A percentile compares a stretch with the other conserved stretches of the same genome.
Conservation (phyloP, 2,113 vertebrate genomes). For the Oreocharis arfaki region DNA sequence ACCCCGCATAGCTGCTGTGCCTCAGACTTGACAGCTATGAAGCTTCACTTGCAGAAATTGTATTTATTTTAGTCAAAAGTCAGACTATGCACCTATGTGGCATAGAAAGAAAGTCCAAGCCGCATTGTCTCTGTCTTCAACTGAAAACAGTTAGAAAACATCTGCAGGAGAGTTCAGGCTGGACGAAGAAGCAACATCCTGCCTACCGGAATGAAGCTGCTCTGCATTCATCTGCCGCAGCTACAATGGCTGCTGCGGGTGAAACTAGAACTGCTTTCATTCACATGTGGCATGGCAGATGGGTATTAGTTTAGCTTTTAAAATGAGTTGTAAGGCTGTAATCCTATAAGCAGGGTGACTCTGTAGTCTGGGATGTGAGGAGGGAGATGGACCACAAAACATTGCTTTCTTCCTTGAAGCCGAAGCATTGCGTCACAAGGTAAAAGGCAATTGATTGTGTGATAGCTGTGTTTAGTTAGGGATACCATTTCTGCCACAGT, state of each 20-base stretch:
- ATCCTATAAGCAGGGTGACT: neutral
- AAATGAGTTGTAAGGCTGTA: neutral
- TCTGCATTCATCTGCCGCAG: neutral
- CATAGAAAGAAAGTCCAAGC: neutral
- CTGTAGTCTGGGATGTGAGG: neutral
- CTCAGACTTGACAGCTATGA: neutral
- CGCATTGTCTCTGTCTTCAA: neutral
- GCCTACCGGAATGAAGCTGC: neutral
- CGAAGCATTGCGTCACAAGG: accelerated
- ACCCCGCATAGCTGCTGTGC: neutral
- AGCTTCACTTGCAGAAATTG: neutral
- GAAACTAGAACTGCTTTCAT: neutral
- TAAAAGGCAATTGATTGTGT: accelerated
- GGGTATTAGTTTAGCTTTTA: neutral
- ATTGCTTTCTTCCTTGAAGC: neutral
- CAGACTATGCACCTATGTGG: neutral
- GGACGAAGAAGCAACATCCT: neutral
- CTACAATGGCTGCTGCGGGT: neutral
- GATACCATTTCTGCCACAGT: accelerated
- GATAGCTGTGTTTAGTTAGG: neutral
- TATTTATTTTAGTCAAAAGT: neutral
- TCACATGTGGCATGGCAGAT: neutral
- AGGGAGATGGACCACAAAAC: neutral
- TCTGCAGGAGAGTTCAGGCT: accelerated
- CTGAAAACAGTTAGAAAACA: neutral